Conservation (phyloP, 2,113 vertebrate species). For the Pica pica region DNA sequence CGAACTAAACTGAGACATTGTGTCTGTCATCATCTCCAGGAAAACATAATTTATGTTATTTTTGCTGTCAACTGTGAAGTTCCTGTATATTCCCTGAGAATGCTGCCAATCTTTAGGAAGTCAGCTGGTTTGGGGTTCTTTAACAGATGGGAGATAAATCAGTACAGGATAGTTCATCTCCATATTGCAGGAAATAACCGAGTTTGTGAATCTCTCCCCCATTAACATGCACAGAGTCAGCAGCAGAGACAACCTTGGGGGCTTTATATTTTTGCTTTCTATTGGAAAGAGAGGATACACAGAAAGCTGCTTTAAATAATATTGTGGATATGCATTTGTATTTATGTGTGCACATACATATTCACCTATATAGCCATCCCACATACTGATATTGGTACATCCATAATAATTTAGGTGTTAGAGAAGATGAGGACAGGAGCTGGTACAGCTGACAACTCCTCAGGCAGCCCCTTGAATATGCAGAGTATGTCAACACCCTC, state of each 20-base stretch:
- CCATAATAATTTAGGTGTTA: not conserved
- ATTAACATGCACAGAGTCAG: not conserved
- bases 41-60: not conserved
- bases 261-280: not conserved
- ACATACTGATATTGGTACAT: not conserved
- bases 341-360: not conserved
- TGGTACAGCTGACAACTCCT: not conserved
- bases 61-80: not conserved
- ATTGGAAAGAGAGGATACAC: not conserved
- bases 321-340: not conserved
- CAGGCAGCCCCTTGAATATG: rapidly evolving
- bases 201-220: not conserved
- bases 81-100: not conserved
- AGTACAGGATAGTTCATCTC: not conserved
- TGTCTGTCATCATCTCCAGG: not conserved
- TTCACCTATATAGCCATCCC: not conserved
- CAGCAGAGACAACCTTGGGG: rapidly evolving
- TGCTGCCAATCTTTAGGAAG: not conserved
- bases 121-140: not conserved
- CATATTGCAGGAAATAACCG: not conserved
- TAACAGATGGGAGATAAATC: not conserved
- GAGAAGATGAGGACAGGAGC: not conserved
- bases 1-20: not conserved
- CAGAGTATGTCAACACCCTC: not conserved
- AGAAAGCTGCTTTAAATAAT: not conserved